phyloP scores from a whole-genome alignment of 2,797 vertebrate genomes.

The Okamejei kenojei region DNA sequence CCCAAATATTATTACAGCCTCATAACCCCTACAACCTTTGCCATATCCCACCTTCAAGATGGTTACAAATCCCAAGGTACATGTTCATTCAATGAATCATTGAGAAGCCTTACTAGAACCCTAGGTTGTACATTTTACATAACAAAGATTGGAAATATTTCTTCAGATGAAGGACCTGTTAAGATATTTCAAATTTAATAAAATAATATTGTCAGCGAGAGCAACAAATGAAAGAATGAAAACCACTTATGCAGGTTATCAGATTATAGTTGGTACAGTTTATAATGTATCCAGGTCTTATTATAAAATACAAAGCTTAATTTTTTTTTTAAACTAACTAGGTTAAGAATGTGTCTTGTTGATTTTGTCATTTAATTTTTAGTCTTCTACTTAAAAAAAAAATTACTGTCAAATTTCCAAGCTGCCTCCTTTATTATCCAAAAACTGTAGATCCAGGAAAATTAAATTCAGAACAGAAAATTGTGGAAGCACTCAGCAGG shows the following conservation, averaged over 20 bases:
- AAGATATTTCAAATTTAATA: background rate
- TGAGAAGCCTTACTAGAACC: background rate
- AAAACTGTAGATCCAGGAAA: too few relatives aligned
- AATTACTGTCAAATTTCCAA: background rate
- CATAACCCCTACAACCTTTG: too few relatives aligned
- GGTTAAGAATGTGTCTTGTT: background rate
- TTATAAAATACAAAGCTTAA: background rate
- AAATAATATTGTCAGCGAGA: background rate
- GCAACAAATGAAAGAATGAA: background rate
- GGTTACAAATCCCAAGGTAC: background rate
- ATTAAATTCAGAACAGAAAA: too few relatives aligned
- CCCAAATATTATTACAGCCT: too few relatives aligned
- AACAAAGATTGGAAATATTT: background rate
- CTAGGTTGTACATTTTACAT: background rate
- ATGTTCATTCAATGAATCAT: background rate
- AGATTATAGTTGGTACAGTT: background rate
- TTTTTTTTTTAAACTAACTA: background rate
- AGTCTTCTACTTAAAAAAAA: background rate
- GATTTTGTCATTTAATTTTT: background rate
- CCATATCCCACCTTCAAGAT: too few relatives aligned
- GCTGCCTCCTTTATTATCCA: background rate
- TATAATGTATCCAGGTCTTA: background rate
- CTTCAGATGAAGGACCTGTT: background rate
- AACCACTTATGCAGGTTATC: background rate
- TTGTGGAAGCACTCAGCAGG: too few relatives aligned